Evolutionary conservation across 2,797 vertebrate species (phyloP), one percentile per base, ranked within the genome.

Genomic region (Esox lucius): DNA sequence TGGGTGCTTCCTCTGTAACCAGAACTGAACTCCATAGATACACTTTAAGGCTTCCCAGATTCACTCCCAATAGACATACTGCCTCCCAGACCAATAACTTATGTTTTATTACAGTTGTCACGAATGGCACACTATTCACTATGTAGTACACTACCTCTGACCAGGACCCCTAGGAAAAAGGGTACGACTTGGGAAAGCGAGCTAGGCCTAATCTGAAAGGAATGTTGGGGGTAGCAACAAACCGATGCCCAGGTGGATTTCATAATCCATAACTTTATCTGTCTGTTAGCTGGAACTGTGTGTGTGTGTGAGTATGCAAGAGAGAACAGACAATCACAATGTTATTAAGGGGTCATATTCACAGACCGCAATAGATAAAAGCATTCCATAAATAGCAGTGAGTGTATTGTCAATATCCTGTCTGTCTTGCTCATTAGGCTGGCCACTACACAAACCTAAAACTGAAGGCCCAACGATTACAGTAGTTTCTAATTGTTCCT

Each of bases 261-360:
- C 49, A 67, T 61, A 68, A 78, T 75, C 13, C 48, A 74, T 76
- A 59, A 73, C 28, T 73, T 62, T 53, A 17, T 16, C 4, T 70
- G 74, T 78, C 68, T 67, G 39, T 4, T 16, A 49, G n/a, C n/a
- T 59, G 22, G 35, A 39, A 3, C 35, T 39, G 35, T 39, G 35
- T 39, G 35, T 3, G 35, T 39, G 35, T 39, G 35, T n/a, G n/a
- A n/a, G n/a, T n/a, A n/a, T n/a, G n/a, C n/a, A n/a, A n/a, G n/a
- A 51, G 49, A 51, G 13, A 13, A 51, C 16, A 51, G 13, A 51
- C 49, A 17, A 13, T 51, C 17, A 51, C 35, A 64, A 22, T 33
- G 42, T 35, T 62, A 67, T 67, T 62, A 42, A 59, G 22, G n/a
- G 26, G 12, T 3, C n/a, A 53, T 39, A 35, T 13, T 17, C 16